Base-by-base conservation (phyloP, 1,140 invertebrate genomes). In the Drosophila guanche region DNA sequence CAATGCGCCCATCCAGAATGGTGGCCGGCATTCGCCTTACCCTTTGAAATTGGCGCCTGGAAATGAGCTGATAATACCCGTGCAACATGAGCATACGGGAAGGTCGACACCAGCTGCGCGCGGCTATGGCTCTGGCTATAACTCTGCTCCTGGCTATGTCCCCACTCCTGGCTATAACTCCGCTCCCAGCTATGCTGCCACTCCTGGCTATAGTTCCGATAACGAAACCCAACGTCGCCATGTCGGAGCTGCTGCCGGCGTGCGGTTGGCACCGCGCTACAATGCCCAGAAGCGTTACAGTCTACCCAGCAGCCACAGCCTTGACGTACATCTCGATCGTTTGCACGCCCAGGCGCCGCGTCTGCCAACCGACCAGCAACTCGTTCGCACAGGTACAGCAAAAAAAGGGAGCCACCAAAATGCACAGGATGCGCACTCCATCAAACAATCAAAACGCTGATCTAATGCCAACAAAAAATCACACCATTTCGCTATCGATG, bases 211-310 rank as follows among this genome's bases (percentile, higher is more conserved):
- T 56, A 70, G 89, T 58, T 90, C 89, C 46, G 89, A 90, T 48
- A 86, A 65, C 23, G 84, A 86, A 47, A 29, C 70, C 3, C 86
- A 70, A 20, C 67, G 78, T 29, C 69, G 66, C 53, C 14, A 72
- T 40, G 94, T 94, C n/a, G 59, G 52, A 74, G 79, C 92, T 93
- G 90, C 94, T 93, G 3, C 90, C 92, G 94, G 72, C 92, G 92
- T 52, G 89, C 91, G 75, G 1, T 29, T 46, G 46, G 76, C 80
- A 20, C 55, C 76, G 5, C 86, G 79, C 10, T 83, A 67, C 52
- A 73, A 74, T 37, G 10, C 33, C 42, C 93, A 92, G 75, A 93
- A 92, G 65, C 91, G 91, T 54, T 90, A 91, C 50, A 92, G 90
- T 56, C 83, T 92, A 46, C 90, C 92, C 40, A 92, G 79, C 65